Evolutionary conservation across 2,113 vertebrate species (phyloP).

Genomic region (Microtus richardsoni): DNA sequence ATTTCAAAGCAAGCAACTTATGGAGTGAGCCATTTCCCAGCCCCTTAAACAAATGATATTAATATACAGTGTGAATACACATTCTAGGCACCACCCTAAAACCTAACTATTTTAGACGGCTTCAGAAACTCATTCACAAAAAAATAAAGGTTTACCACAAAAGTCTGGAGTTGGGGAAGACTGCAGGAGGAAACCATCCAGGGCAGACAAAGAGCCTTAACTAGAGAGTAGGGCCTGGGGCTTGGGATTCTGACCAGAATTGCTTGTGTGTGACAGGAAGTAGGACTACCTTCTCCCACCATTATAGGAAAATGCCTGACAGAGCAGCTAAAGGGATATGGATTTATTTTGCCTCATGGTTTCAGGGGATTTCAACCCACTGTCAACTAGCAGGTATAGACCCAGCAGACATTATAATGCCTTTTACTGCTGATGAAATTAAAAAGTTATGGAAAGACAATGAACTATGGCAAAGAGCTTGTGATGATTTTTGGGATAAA

Average conservation of each 20-base stretch:
- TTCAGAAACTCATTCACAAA: slow-evolving; percentile 26
- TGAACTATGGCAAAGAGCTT: no score
- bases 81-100: slow-evolving; percentile 24
- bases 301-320: background rate
- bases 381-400: no score
- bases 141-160: background rate
- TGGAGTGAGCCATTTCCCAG: background rate
- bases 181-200: background rate
- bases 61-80: background rate
- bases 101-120: background rate
- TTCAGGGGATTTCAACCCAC: background rate
- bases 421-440: no score
- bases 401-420: no score
- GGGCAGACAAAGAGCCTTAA: background rate
- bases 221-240: background rate
- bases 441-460: no score
- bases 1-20: background rate
- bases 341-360: background rate
- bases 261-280: background rate
- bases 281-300: background rate
- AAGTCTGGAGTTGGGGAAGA: background rate
- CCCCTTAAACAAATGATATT: slow-evolving; percentile 19
- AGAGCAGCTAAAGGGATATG: background rate
- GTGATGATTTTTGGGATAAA: no score
- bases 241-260: background rate